Percentiles rank a stretch among this genome's conserved stretches.
Evolutionary conservation across 2,888 invertebrate species (phyloP).

Genomic region (Ecliptopera silaceata): DNA sequence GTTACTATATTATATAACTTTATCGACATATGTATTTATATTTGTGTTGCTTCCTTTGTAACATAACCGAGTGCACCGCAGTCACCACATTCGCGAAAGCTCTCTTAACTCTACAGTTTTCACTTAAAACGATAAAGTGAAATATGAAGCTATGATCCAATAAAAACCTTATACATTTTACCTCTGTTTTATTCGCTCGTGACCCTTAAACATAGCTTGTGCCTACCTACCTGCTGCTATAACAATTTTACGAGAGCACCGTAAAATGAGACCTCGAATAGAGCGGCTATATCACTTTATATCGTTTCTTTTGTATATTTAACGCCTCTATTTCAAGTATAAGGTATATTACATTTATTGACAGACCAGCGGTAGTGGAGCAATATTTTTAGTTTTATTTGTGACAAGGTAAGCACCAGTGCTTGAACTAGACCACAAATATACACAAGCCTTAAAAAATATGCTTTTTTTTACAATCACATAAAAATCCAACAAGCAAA

Average conservation of each 20-base stretch:
- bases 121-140: slow-evolving; percentile 37
- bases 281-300: slow-evolving; percentile 67
- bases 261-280: slow-evolving; percentile 51
- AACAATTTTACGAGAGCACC: slow-evolving; percentile 65
- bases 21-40: too few relatives aligned
- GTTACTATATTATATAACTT: too few relatives aligned
- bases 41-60: too few relatives aligned
- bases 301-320: slow-evolving; percentile 78
- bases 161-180: slow-evolving; percentile 66
- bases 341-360: slow-evolving; percentile 47
- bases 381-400: slow-evolving; percentile 34
- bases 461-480: too few relatives aligned
- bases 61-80: not conserved
- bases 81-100: not conserved
- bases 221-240: slow-evolving; percentile 66
- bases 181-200: slow-evolving; percentile 62
- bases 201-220: slow-evolving; percentile 56
- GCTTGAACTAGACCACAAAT: too few relatives aligned
- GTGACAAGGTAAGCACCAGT: slow-evolving; percentile 24
- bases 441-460: too few relatives aligned
- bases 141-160: slow-evolving; percentile 69
- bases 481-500: not conserved
- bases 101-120: slow-evolving; percentile 1
- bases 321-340: slow-evolving; percentile 58
- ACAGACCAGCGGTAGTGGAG: slow-evolving; percentile 29